Base-by-base conservation (phyloP, 2,113 vertebrate genomes). In the Hippoglossus stenolepis region DNA sequence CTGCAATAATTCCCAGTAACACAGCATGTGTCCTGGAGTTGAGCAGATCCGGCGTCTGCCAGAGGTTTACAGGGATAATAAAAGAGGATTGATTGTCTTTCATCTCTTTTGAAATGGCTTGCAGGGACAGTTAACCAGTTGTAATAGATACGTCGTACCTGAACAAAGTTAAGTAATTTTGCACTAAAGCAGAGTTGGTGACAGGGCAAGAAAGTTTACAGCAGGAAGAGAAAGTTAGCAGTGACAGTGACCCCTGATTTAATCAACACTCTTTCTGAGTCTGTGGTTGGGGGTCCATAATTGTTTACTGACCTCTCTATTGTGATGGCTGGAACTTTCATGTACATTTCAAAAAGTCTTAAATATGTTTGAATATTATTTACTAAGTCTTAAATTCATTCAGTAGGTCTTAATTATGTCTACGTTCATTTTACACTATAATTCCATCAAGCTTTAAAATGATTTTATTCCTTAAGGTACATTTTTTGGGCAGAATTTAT, bases 41-140 rank as follows among this genome's bases (percentile, higher is more conserved):
- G n/a, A 15, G 61, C 38, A 51, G 45, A 31, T 20, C 45, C 24
- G 17, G 7, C 0, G 23, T 23, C 14, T 65, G 62, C n/a, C 20
- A 3, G 21, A 47, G 14, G 21, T 65, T 12, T 3, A 43, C 11
- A 47, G n/a, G 21, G 40, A 65, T 49, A 65, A 49, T 18, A 49
- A 49, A 65, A 49, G 17, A 8, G 15, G 40, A 49, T 49, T 12
- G 23, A 65, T 65, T 6, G 15, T 40, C 63, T 7, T 20, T 65
- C 17, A 65, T 49, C 63, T 65, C 15, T 49, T 28, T 49, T 49
- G 21, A n/a, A 65, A 65, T 65, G 43, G 23, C 15, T 63, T 28
- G 17, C 14, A 49, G 63, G 45, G 63, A 65, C 28, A 49, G 63
- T 65, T 65, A 65, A 65, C 40, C 20, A 12, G 43, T 28, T 49